phyloP scores from a whole-genome alignment of 2,797 vertebrate species.

The Taeniopygia guttata region DNA sequence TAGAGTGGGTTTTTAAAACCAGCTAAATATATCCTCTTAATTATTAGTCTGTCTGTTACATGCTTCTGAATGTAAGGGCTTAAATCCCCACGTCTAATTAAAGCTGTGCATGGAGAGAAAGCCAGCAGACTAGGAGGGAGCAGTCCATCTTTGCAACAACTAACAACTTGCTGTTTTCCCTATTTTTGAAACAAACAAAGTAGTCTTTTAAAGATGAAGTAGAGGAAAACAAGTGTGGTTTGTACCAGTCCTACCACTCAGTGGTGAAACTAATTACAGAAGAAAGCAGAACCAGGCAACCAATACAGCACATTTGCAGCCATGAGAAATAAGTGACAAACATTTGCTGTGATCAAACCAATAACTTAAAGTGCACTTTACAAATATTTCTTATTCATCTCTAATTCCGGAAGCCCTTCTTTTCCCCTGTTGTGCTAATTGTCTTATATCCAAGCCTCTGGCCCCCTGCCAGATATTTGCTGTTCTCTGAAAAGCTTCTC shows the following conservation, averaged over 20 bases:
- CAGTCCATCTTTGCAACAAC: slow-evolving; percentile 18
- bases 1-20: slow-evolving; percentile 11
- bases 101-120: not conserved
- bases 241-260: slow-evolving; percentile 14
- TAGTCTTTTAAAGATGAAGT: slow-evolving; percentile 37
- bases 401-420: slow-evolving; percentile 50
- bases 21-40: slow-evolving; percentile 58
- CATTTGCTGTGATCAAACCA: slow-evolving; percentile 46
- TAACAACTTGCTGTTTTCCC: slow-evolving; percentile 5
- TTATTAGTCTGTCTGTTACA: slow-evolving; percentile 44
- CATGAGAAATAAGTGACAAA: slow-evolving; percentile 50
- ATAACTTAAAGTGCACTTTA: slow-evolving; percentile 50
- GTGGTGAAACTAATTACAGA: slow-evolving; percentile 37
- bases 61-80: slow-evolving; percentile 31
- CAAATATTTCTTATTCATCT: slow-evolving; percentile 65
- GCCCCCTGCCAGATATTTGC: slow-evolving; percentile 45
- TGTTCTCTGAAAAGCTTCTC: slow-evolving; percentile 56
- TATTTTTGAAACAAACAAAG: slow-evolving; percentile 28
- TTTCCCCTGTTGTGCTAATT: slow-evolving; percentile 50
- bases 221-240: slow-evolving; percentile 5
- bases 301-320: not conserved
- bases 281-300: slow-evolving; percentile 37
- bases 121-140: not conserved
- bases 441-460: slow-evolving; percentile 42
- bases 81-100: slow-evolving; percentile 55